Percentiles rank a stretch among this genome's conserved stretches.
phyloP scores from a whole-genome alignment of 2,888 invertebrate species.

The Hyposoter dolosus region DNA sequence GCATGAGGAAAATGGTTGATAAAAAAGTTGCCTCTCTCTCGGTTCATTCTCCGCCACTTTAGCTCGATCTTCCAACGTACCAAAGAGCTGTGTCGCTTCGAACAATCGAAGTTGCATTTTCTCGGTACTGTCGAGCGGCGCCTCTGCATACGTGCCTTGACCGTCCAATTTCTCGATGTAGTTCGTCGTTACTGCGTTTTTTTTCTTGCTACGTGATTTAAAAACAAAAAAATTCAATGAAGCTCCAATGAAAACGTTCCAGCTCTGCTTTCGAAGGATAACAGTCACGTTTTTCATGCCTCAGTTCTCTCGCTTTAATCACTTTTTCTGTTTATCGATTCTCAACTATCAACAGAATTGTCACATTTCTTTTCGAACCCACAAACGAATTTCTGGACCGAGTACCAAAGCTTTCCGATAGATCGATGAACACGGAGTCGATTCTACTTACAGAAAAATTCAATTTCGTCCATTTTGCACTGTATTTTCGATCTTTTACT shows the following conservation, averaged over 20 bases:
- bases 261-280: constrained; percentile 18
- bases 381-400: not conserved
- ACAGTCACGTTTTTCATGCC: constrained; percentile 26
- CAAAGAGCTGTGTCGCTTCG: constrained; percentile 40
- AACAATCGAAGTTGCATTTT: constrained; percentile 46
- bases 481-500: not conserved
- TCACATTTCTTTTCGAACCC: not conserved
- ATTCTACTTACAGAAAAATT: not conserved
- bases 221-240: constrained; percentile 30
- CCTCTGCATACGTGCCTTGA: not conserved
- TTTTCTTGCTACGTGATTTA: constrained; percentile 64
- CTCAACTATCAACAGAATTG: not conserved
- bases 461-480: not conserved
- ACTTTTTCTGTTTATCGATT: constrained; percentile 8
- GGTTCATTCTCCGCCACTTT: not conserved
- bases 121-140: constrained; percentile 35
- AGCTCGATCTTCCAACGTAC: not conserved
- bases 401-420: not conserved
- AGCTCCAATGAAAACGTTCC: constrained; percentile 36
- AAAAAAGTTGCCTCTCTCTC: not conserved
- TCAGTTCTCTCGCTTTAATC: constrained; percentile 9
- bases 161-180: constrained; percentile 17
- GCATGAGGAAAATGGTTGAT: not conserved
- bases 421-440: not conserved
- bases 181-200: constrained; percentile 39